A percentile compares a stretch with the other conserved stretches of the same genome.
phyloP scores from a whole-genome alignment of 2,888 invertebrate species.

The Eudasyphora cyanicolor region DNA sequence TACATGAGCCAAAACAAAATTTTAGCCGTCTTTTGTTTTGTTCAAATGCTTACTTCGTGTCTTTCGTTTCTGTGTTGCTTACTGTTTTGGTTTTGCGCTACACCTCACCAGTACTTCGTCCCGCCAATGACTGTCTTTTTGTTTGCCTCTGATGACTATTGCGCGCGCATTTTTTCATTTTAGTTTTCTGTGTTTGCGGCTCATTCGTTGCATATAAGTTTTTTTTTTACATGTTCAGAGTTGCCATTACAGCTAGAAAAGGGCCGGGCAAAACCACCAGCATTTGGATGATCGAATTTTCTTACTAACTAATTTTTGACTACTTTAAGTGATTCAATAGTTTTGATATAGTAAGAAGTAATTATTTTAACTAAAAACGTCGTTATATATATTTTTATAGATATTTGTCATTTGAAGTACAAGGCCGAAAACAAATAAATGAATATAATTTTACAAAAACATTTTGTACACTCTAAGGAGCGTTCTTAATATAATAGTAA shows the following conservation, averaged over 20 bases:
- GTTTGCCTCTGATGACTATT: constrained; percentile 41
- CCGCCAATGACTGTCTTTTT: neutral
- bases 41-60: constrained; percentile 12
- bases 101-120: constrained; percentile 3
- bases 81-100: constrained; percentile 22
- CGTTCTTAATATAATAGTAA: no score
- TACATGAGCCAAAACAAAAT: constrained; percentile 27
- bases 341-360: no score
- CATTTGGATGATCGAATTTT: no score
- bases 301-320: no score
- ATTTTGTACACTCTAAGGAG: no score
- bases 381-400: no score
- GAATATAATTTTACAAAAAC: no score
- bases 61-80: constrained; percentile 11
- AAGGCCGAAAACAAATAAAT: no score
- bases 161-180: constrained; percentile 62
- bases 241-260: neutral
- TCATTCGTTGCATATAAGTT: constrained; percentile 5
- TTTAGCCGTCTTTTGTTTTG: constrained; percentile 44
- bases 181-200: neutral
- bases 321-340: no score
- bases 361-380: no score
- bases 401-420: no score
- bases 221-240: neutral
- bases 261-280: no score